phyloP scores from a whole-genome alignment of 2,888 invertebrate species.

The Adineta ricciae region DNA sequence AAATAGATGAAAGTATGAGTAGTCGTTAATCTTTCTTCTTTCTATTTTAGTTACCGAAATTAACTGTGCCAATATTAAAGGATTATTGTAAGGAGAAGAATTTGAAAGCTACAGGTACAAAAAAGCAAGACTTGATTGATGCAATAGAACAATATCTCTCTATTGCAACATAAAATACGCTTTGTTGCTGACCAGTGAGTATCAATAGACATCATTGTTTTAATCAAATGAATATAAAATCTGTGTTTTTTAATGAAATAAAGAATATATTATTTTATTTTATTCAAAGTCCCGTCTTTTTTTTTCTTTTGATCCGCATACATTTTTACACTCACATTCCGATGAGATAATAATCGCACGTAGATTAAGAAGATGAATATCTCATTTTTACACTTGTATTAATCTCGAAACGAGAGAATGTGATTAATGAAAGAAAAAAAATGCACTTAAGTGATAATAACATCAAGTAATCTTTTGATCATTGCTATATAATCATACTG shows the following conservation, averaged over 20 bases:
- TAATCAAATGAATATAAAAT: not conserved
- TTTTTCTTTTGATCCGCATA: not conserved
- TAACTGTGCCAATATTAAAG: constrained; percentile 50
- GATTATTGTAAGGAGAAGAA: constrained; percentile 46
- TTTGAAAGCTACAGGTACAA: constrained; percentile 42
- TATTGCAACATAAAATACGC: not conserved
- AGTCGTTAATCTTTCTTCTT: constrained; percentile 25
- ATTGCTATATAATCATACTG: not conserved
- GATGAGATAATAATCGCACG: not conserved
- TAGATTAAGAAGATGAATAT: not conserved
- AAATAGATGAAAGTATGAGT: not conserved
- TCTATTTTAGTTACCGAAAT: constrained; percentile 44
- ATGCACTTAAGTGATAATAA: not conserved
- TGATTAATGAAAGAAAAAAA: not conserved
- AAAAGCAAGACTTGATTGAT: constrained; percentile 51
- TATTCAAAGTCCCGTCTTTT: not conserved
- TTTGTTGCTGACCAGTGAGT: too few relatives aligned
- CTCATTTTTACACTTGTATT: not conserved
- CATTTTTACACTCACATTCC: too few relatives aligned
- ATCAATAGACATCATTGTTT: not conserved
- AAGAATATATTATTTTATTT: not conserved
- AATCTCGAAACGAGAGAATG: not conserved
- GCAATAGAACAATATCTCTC: constrained; percentile 46
- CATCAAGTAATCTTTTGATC: not conserved
- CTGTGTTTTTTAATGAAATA: not conserved